Evolutionary conservation across 2,888 invertebrate species (phyloP), one percentile per base, ranked within the genome.

Genomic region (Meganola albula): DNA sequence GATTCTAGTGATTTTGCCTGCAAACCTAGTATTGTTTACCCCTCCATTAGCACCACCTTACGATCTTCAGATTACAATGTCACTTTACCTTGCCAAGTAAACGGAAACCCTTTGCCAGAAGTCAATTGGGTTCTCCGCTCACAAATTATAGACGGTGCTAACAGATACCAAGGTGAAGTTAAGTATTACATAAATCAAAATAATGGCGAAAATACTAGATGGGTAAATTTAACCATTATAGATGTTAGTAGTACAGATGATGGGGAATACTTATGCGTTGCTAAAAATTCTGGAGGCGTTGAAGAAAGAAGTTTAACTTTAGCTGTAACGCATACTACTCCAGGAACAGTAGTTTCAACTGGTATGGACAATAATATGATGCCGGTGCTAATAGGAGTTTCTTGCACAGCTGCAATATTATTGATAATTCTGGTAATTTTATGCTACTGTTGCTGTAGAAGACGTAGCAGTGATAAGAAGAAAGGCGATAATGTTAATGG

Each of bases 1-100:
- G 86, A 87, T 45, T 87, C 90, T 10, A 90, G 90, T 30, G 90
- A 94, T 45, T 96, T 96, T 62, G 96, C 96, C 8, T 96, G 96
- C 67, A 87, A 89, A 30, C 96, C 96, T 0, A 89, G 89, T 54
- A 93, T 96, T 42, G 68, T 91, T 2, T 90, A 90, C 49, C 91
- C 92, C 3, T 75, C 89, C 0, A 74, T 85, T 0, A 76, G 83
- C 46, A 88, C 89, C 7, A 88, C 88, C 4, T 60, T 92, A 1
- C 88, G 91, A 42, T 89, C 90, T 1, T 87, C 87, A 7, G 90
- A 90, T 23, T 87, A 88, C 13, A 91, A 92, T 47, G 88, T 92
- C 5, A 93, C 93, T 0, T 70, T 96, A 9, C 88, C 89, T 8
- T 96, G 96, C 52, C 90, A 90, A 46, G 93, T 93, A 0, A 84